These are phyloP conservation scores for Enteromius paludinosus DNA, from an alignment of 2,797 vertebrate genomes.

Conservation along the genomic window DNA sequence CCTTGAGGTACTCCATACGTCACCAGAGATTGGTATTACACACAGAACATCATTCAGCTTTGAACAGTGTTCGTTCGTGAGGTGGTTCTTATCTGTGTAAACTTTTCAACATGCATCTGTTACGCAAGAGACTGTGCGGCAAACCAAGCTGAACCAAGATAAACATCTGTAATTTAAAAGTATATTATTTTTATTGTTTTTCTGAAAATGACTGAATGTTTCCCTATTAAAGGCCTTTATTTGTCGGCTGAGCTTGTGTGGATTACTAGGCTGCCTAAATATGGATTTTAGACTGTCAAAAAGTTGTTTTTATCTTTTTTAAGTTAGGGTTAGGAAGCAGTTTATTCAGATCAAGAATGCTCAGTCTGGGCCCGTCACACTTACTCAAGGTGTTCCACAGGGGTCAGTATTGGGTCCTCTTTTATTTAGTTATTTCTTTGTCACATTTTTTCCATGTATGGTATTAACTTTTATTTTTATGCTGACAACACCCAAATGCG, in stretches of 20 bases:
- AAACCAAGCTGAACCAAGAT: not conserved
- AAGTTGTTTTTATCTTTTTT: too few species aligned
- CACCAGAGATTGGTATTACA: too few species aligned
- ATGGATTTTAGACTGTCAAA: not conserved
- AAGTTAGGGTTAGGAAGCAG: too few species aligned
- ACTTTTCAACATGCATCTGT: too few species aligned
- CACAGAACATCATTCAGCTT: not conserved
- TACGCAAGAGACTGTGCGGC: too few species aligned
- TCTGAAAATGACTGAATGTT: not conserved
- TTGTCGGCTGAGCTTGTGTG: not conserved
- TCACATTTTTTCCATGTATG: too few species aligned
- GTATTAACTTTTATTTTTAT: too few species aligned
- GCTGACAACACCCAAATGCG: too few species aligned
- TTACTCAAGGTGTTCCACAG: not conserved
- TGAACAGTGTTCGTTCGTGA: not conserved
- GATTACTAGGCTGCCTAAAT: not conserved
- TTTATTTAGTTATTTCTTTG: not conserved
- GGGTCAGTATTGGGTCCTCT: not conserved
- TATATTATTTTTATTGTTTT: not conserved
- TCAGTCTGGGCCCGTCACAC: too few species aligned
- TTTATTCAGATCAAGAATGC: not conserved
- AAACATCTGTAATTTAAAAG: not conserved
- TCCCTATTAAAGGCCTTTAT: not conserved
- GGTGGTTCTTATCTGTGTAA: too few species aligned
- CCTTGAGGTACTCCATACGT: too few species aligned